Base-by-base conservation (phyloP, 1,140 invertebrate genomes). In the Scaptodrosophila lebanonensis region DNA sequence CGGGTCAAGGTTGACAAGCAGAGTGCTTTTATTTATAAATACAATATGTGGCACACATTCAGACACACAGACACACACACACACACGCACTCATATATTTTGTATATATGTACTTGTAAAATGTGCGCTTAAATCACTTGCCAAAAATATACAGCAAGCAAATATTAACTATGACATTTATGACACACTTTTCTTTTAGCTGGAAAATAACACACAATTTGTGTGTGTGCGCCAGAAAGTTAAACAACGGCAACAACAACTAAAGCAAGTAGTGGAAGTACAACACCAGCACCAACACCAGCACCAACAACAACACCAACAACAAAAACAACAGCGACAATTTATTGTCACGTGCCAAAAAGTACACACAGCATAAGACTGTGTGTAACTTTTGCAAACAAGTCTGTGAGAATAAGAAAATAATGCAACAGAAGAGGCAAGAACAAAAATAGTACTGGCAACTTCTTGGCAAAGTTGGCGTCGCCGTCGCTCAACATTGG, bases 101-200 rank as follows among this genome's bases (percentile, higher is more conserved):
- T 16, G 15, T 51, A 12, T n/a, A n/a, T 12, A 9, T 49, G 51
- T 43, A 54, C 51, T 54, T 56, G 16, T 43, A 42, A 43, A 64
- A 42, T 62, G 52, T 27, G 58, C 50, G 51, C 56, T 66, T 56
- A 59, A 76, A 62, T 27, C 53, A 64, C 53, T 70, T 64, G 66
- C 47, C 71, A 76, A 57, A 75, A 68, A 59, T 58, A 66, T 51
- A 60, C 44, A 73, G 57, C 69, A 77, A n/a, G 75, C 73, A 77
- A 77, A 77, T 77, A 77, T 77, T 77, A 82, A 77, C 73, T 82
- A 82, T 77, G 73, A 82, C 73, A 73, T 77, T 77, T 77, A 77
- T 77, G 73, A 69, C 73, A 77, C 73, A 77, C 75, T 77, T 77
- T 79, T 65, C 73, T 63, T 64, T 38, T 50, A 30, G 59, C 52